These are phyloP conservation scores for Euura lappo DNA, from an alignment of 1,140 invertebrate genomes.

Conservation along the genomic window DNA sequence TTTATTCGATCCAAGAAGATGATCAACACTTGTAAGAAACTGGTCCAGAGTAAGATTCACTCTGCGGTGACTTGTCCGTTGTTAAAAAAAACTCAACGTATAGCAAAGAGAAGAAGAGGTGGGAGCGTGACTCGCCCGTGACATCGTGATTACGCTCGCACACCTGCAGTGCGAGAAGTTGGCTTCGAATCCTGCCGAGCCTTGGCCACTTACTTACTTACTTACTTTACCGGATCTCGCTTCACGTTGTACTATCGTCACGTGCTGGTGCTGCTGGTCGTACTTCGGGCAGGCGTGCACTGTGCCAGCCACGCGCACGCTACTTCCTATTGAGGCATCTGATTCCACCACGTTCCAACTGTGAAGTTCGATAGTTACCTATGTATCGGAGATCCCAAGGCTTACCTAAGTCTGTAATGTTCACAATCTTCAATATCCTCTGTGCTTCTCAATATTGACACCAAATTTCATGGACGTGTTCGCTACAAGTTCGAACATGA, in stretches of 20 bases:
- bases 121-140: slow-evolving; percentile 19
- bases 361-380: too few relatives aligned
- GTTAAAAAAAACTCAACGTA: too few relatives aligned
- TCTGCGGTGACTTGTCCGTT: too few relatives aligned
- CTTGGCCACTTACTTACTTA: slow-evolving; percentile 5
- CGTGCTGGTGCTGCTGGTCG: neutral
- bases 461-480: too few relatives aligned
- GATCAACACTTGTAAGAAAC: too few relatives aligned
- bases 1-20: too few relatives aligned
- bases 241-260: slow-evolving; percentile 1
- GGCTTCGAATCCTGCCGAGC: neutral
- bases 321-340: neutral
- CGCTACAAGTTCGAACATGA: too few relatives aligned
- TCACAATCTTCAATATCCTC: too few relatives aligned
- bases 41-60: too few relatives aligned
- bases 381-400: too few relatives aligned
- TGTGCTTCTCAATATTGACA: too few relatives aligned
- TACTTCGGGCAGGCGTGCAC: neutral
- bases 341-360: neutral
- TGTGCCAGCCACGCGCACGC: slow-evolving; percentile 1
- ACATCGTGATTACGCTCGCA: slow-evolving; percentile 6
- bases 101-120: slow-evolving; percentile 19
- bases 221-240: neutral
- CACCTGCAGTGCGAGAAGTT: slow-evolving; percentile 6
- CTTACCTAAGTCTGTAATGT: too few relatives aligned